These are phyloP conservation scores for Alloscopus bannaensis DNA, from an alignment of 2,888 invertebrate species.

Conservation along the genomic window DNA sequence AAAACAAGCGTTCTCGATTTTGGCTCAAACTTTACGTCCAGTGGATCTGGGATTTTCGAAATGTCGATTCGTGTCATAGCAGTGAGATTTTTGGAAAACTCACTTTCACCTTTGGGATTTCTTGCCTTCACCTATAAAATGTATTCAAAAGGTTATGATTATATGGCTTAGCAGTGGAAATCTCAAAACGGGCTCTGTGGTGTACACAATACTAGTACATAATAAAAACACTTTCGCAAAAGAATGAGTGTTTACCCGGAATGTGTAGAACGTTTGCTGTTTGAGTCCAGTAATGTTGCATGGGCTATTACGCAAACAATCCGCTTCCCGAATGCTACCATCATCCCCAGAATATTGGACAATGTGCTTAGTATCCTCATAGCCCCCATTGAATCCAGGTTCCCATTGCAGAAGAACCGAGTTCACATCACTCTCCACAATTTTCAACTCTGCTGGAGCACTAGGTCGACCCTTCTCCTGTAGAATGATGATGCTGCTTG, in stretches of 20 bases:
- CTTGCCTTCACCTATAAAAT: slow-evolving; percentile 84
- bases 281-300: slow-evolving; percentile 91
- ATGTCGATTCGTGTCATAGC: slow-evolving; percentile 89
- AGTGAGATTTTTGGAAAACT: slow-evolving; percentile 89
- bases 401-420: slow-evolving; percentile 90
- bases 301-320: slow-evolving; percentile 89
- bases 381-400: slow-evolving; percentile 92
- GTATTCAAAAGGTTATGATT: too few relatives aligned
- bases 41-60: slow-evolving; percentile 82
- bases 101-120: slow-evolving; percentile 91
- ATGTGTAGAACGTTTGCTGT: slow-evolving; percentile 90
- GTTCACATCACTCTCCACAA: slow-evolving; percentile 85
- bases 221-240: too few relatives aligned
- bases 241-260: slow-evolving; percentile 81
- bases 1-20: slow-evolving; percentile 85
- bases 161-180: too few relatives aligned
- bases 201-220: too few relatives aligned
- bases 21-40: slow-evolving; percentile 89
- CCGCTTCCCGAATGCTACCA: slow-evolving; percentile 84
- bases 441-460: slow-evolving; percentile 84
- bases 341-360: slow-evolving; percentile 82
- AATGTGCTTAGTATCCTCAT: slow-evolving; percentile 90
- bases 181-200: too few relatives aligned
- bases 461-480: slow-evolving; percentile 94
- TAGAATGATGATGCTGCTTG: slow-evolving; percentile 79